phyloP scores from a whole-genome alignment of 2,113 vertebrate genomes.

The Prietella phreatophila region DNA sequence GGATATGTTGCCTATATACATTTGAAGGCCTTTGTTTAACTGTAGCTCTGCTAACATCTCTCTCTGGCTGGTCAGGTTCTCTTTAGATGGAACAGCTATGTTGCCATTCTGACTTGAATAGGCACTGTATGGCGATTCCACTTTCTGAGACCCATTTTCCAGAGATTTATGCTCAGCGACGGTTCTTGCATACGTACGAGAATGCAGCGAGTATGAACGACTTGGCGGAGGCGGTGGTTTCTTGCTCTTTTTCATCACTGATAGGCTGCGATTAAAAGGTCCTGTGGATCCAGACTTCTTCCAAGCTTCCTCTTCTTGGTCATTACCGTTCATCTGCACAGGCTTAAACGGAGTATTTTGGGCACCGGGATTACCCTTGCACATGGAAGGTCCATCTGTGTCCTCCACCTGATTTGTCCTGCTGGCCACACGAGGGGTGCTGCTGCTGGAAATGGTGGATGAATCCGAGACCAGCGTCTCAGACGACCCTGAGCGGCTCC shows the following conservation, averaged over 20 bases:
- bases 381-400: not conserved
- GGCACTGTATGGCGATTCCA: conserved; percentile 84
- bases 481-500: conserved; percentile 89
- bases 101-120: conserved; percentile 85
- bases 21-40: conserved; percentile 66
- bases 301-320: conserved; percentile 56
- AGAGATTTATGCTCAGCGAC: conserved; percentile 15
- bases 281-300: conserved; percentile 57
- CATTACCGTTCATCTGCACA: conserved; percentile 55
- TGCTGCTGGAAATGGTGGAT: conserved; percentile 83
- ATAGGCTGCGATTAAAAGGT: conserved; percentile 79
- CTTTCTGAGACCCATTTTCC: conserved; percentile 62
- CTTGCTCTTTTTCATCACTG: conserved; percentile 83
- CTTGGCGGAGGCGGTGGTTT: conserved; percentile 79
- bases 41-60: conserved; percentile 76
- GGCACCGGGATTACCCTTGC: conserved; percentile 5
- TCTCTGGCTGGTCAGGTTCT: conserved; percentile 69
- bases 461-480: conserved; percentile 93
- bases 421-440: conserved; percentile 56
- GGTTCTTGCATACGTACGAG: not conserved
- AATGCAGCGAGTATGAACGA: conserved; percentile 84
- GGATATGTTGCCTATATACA: conserved; percentile 56
- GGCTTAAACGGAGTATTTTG: not conserved
- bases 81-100: conserved; percentile 71
- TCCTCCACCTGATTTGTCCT: conserved; percentile 49